These are phyloP conservation scores for Orchesellides sinensis DNA, from an alignment of 2,888 invertebrate species.

Conservation along the genomic window DNA sequence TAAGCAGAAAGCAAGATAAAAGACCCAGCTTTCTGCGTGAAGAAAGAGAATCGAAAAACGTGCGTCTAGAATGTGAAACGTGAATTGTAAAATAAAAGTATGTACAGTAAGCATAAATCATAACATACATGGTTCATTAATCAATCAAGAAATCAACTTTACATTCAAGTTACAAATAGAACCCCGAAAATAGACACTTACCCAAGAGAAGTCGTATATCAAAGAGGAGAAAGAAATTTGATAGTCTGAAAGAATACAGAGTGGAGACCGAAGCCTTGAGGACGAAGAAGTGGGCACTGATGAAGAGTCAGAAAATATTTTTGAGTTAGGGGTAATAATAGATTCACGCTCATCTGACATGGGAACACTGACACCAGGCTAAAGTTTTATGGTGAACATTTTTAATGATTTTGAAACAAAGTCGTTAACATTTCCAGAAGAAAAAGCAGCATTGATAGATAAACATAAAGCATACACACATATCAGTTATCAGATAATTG, in stretches of 20 bases:
- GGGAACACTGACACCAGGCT: slow-evolving; percentile 72
- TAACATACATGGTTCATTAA: too few relatives aligned
- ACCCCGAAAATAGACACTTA: too few relatives aligned
- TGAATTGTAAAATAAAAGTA: too few relatives aligned
- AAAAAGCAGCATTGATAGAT: slow-evolving; percentile 34
- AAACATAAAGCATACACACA: slow-evolving; percentile 43
- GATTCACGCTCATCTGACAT: slow-evolving; percentile 71
- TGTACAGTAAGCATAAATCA: too few relatives aligned
- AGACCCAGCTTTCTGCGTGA: too few relatives aligned
- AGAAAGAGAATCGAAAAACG: too few relatives aligned
- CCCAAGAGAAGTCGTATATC: slow-evolving; percentile 52
- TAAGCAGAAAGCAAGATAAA: too few relatives aligned
- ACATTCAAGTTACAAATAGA: too few relatives aligned
- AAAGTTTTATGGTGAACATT: not conserved
- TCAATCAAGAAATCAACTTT: too few relatives aligned
- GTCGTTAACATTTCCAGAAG: slow-evolving; percentile 36
- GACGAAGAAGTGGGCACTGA: slow-evolving; percentile 61
- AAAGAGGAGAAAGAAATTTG: slow-evolving; percentile 54
- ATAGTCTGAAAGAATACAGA: slow-evolving; percentile 41
- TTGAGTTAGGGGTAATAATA: slow-evolving; percentile 71
- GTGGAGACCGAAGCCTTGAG: slow-evolving; percentile 44
- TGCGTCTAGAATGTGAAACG: too few relatives aligned
- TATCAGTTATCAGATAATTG: not conserved
- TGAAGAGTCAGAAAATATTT: slow-evolving; percentile 63
- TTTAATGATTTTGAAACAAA: not conserved